Conservation (phyloP, 2,113 vertebrate species). For the Corvus cornix region DNA sequence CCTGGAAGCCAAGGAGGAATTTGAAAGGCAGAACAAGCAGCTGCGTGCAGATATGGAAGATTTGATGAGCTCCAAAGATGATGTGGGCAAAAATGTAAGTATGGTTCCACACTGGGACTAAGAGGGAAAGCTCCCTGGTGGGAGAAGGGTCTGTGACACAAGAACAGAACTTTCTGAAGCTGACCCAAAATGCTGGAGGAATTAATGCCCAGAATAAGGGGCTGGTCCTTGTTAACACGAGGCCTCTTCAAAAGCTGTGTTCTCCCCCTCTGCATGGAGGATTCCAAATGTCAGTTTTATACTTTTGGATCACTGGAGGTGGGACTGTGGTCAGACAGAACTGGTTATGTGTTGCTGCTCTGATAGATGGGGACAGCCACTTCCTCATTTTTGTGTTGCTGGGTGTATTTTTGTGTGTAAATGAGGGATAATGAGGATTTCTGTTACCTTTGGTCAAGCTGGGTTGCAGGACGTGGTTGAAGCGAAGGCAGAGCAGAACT, state of each 20-base stretch:
- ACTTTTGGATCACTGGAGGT: neutral
- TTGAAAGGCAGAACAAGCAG: conserved; percentile 95
- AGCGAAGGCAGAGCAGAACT: neutral
- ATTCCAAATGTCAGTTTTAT: rapidly evolving
- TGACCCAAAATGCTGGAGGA: neutral
- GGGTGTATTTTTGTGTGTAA: neutral
- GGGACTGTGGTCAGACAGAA: neutral
- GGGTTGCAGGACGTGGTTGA: neutral
- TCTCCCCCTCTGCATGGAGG: neutral
- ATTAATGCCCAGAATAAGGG: neutral
- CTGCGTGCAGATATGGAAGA: conserved; percentile 96
- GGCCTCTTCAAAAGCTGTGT: neutral
- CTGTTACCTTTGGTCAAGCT: neutral
- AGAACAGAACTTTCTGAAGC: neutral
- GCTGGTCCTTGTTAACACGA: neutral
- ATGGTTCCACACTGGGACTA: neutral
- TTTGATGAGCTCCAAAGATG: conserved; percentile 96
- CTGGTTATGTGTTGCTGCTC: neutral
- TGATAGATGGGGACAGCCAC: neutral
- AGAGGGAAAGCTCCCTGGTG: neutral
- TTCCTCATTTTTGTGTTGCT: neutral
- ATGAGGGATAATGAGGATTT: neutral
- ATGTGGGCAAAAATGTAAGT: conserved; percentile 95
- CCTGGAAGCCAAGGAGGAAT: conserved; percentile 92
- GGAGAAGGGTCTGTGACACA: neutral